Evolutionary conservation across 2,888 invertebrate species (phyloP).

Genomic region (Melinopterus prodromus): DNA sequence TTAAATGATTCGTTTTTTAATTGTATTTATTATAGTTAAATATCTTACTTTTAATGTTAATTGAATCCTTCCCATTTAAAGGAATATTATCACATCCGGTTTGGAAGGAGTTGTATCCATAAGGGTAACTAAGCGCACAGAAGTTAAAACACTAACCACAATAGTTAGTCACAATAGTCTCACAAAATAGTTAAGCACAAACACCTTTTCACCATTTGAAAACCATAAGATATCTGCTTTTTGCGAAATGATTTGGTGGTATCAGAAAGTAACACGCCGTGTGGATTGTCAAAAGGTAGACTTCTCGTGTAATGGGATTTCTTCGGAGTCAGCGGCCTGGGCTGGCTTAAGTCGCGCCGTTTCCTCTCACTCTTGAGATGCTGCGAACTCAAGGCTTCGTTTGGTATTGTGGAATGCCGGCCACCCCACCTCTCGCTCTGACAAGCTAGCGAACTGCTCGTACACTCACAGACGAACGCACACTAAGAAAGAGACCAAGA

Average conservation of each 20-base stretch:
- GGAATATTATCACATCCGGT: background rate
- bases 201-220: background rate
- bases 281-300: background rate
- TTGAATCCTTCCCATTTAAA: background rate
- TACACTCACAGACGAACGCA: background rate
- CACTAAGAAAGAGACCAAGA: background rate
- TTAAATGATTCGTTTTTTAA: background rate
- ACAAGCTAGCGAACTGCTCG: background rate
- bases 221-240: background rate
- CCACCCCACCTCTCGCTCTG: slow-evolving; percentile 5
- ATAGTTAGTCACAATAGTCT: background rate
- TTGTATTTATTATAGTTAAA: background rate
- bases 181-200: background rate
- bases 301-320: background rate
- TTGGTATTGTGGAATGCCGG: slow-evolving; percentile 23
- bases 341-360: background rate
- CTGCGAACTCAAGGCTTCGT: slow-evolving; percentile 25
- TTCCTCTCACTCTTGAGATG: slow-evolving; percentile 15
- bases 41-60: background rate
- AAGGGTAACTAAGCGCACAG: background rate
- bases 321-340: background rate
- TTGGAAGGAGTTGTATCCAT: background rate
- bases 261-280: no score
- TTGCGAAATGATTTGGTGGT: background rate
- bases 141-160: background rate